Evolutionary conservation across 2,797 vertebrate genomes (phyloP).

Genomic region (Rhincodon typus): DNA sequence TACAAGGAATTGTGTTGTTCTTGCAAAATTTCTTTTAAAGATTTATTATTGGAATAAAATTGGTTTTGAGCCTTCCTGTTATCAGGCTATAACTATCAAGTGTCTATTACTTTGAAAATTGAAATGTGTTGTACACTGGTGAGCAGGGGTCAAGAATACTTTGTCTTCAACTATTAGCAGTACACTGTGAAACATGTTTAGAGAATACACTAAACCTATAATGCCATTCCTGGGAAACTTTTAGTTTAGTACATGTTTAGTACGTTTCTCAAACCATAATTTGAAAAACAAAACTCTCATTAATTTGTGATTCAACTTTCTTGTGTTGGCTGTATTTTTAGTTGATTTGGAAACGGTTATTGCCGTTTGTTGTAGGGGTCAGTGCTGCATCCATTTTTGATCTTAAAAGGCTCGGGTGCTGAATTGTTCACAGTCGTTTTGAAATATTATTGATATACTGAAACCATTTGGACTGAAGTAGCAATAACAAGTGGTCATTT

Average conservation of each 20-base stretch:
- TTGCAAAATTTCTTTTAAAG: background rate
- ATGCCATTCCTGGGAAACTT: background rate
- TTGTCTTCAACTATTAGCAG: background rate
- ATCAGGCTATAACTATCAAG: background rate
- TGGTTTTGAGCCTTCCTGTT: background rate
- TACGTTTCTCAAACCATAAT: background rate
- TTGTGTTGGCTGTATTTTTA: background rate
- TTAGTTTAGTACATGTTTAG: background rate
- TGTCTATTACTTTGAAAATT: background rate
- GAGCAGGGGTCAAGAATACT: background rate
- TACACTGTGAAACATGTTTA: background rate
- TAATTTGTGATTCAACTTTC: background rate
- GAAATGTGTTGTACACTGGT: background rate
- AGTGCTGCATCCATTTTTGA: background rate
- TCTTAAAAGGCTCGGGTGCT: too few species aligned
- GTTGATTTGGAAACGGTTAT: background rate
- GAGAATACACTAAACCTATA: background rate
- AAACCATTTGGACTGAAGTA: background rate
- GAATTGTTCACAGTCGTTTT: too few species aligned
- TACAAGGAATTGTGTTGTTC: slow-evolving; percentile 23
- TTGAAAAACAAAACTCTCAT: background rate
- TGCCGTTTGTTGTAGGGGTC: background rate
- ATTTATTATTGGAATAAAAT: background rate
- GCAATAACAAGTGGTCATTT: background rate
- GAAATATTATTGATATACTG: too few species aligned